Percentiles rank a stretch among this genome's conserved stretches.
Evolutionary conservation across 2,113 vertebrate genomes (phyloP).

Genomic region (Lucifuga dentata): DNA sequence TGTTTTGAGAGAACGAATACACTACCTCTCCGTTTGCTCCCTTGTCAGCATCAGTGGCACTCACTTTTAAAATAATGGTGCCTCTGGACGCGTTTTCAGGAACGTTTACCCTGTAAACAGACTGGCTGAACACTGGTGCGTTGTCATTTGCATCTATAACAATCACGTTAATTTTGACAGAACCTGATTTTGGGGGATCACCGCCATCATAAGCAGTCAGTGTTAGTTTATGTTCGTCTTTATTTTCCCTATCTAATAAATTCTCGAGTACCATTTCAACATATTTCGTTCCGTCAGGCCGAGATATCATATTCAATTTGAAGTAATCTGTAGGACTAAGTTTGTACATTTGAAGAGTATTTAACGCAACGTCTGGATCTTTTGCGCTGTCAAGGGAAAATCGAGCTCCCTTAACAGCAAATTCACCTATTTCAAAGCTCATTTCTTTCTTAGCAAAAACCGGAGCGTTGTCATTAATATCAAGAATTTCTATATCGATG

Average conservation of each 20-base stretch:
- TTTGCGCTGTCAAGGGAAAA: conserved; percentile 77
- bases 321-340: conserved; percentile 78
- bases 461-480: conserved; percentile 81
- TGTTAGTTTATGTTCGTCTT: conserved; percentile 71
- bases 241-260: conserved; percentile 75
- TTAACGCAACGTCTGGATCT: conserved; percentile 81
- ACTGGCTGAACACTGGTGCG: conserved; percentile 75
- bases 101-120: conserved; percentile 68
- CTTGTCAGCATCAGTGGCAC: conserved; percentile 77
- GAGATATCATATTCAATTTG: conserved; percentile 73
- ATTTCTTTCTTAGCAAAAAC: conserved; percentile 71
- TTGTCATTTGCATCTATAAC: conserved; percentile 84
- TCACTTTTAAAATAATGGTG: conserved; percentile 62
- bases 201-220: conserved; percentile 83
- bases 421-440: conserved; percentile 75
- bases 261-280: conserved; percentile 80
- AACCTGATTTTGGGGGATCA: conserved; percentile 75
- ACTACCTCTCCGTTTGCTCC: conserved; percentile 69
- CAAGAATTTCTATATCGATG: conserved; percentile 77
- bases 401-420: conserved; percentile 61
- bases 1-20: conserved; percentile 76
- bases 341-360: conserved; percentile 80
- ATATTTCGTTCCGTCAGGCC: conserved; percentile 76
- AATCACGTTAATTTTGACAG: conserved; percentile 74
- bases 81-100: conserved; percentile 72